Percentiles rank a stretch among this genome's conserved stretches.
These are phyloP conservation scores for Kryptopterus vitreolus DNA, from an alignment of 2,797 vertebrate genomes.

Conservation along the genomic window DNA sequence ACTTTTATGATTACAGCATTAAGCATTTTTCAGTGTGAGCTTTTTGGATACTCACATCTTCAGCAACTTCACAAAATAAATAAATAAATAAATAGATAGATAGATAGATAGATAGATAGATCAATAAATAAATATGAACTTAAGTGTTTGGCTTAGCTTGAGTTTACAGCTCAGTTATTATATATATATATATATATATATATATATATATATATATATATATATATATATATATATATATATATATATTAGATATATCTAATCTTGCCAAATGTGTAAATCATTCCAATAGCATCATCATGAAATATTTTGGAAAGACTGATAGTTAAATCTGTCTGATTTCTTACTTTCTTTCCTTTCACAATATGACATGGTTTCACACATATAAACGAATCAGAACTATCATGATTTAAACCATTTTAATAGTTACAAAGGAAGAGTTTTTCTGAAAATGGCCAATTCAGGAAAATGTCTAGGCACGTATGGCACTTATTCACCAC, in stretches of 20 bases:
- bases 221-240: no score
- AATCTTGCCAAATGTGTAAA: not conserved
- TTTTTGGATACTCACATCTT: not conserved
- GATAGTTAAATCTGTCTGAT: not conserved
- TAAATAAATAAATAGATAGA: not conserved
- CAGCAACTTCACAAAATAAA: not conserved
- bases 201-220: no score
- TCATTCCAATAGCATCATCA: not conserved
- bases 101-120: not conserved
- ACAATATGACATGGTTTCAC: not conserved
- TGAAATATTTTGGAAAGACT: not conserved
- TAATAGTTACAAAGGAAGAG: not conserved
- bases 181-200: no score
- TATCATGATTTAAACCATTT: not conserved
- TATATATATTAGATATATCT: no score
- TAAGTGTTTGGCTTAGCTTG: not conserved
- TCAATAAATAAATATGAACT: no score
- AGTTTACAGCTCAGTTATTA: not conserved
- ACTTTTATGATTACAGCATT: not conserved
- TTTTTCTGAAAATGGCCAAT: conserved; percentile 7
- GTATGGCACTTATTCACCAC: not conserved
- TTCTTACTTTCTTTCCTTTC: not conserved
- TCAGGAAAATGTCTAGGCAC: not conserved
- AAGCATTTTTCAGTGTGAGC: not conserved
- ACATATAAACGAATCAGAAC: not conserved